These are phyloP conservation scores for Cygnus olor DNA, from an alignment of 2,797 vertebrate genomes.

Conservation along the genomic window DNA sequence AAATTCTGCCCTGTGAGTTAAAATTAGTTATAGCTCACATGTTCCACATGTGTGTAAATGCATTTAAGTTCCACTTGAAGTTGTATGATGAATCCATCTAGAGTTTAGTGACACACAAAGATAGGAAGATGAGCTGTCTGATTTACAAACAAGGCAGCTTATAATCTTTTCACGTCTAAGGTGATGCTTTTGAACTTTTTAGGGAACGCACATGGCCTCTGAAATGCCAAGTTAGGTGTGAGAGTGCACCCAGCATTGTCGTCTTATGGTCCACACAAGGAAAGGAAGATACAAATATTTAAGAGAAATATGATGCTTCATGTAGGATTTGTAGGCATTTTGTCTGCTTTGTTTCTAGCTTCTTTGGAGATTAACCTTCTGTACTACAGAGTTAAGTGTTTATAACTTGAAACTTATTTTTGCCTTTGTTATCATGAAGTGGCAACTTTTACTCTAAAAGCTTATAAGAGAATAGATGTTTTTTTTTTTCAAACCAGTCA, in stretches of 20 bases:
- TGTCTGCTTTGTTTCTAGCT: slow-evolving; percentile 20
- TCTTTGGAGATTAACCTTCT: not conserved
- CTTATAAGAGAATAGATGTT: not conserved
- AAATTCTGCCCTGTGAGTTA: slow-evolving; percentile 93
- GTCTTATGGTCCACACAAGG: not conserved
- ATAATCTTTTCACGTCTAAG: slow-evolving; percentile 64
- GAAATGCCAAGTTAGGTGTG: slow-evolving; percentile 55
- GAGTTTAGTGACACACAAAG: slow-evolving; percentile 70
- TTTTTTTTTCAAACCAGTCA: slow-evolving; percentile 30
- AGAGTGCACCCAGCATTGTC: not conserved
- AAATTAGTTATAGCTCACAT: slow-evolving; percentile 87
- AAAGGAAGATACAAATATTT: not conserved
- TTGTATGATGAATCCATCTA: slow-evolving; percentile 76
- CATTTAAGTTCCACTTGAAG: slow-evolving; percentile 77
- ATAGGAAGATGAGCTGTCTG: slow-evolving; percentile 49
- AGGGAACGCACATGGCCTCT: slow-evolving; percentile 53
- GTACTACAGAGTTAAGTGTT: not conserved
- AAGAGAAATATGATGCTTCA: not conserved
- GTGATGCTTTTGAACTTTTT: slow-evolving; percentile 76
- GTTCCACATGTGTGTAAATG: slow-evolving; percentile 84
- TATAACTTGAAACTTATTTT: slow-evolving; percentile 35
- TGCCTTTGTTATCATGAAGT: slow-evolving; percentile 28
- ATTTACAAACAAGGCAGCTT: slow-evolving; percentile 62
- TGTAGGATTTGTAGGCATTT: slow-evolving; percentile 20
- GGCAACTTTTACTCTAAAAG: not conserved